A percentile compares a stretch with the other conserved stretches of the same genome.
These are phyloP conservation scores for Zaprionus davidi DNA, from an alignment of 1,140 invertebrate species.

Conservation along the genomic window DNA sequence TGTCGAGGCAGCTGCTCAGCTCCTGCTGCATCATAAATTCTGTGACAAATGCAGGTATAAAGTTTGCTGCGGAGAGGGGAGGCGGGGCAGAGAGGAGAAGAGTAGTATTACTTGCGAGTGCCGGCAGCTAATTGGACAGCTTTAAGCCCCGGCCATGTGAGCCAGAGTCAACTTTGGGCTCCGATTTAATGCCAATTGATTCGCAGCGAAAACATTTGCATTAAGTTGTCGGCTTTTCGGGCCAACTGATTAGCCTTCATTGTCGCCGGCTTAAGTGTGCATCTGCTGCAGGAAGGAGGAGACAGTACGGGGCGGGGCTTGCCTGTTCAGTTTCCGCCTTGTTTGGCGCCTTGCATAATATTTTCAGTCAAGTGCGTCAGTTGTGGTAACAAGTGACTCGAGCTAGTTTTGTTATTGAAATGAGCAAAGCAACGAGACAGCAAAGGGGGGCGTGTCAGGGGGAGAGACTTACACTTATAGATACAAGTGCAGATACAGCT, in stretches of 20 bases:
- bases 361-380: constrained; percentile 77
- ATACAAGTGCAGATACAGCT: constrained; percentile 31
- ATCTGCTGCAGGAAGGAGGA: neutral
- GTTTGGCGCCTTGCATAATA: constrained; percentile 71
- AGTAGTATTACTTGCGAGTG: constrained; percentile 9
- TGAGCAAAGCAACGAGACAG: constrained; percentile 46
- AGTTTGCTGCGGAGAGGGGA: constrained; percentile 57
- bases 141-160: constrained; percentile 48
- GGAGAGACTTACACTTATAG: constrained; percentile 32
- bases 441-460: neutral
- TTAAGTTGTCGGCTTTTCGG: constrained; percentile 56
- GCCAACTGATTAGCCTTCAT: constrained; percentile 63
- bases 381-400: constrained; percentile 78
- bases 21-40: constrained; percentile 68
- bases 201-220: constrained; percentile 66
- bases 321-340: constrained; percentile 57
- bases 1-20: neutral
- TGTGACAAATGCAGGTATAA: constrained; percentile 81
- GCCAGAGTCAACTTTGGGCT: constrained; percentile 23
- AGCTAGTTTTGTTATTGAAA: constrained; percentile 81
- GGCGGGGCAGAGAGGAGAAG: neutral
- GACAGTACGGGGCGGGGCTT: neutral
- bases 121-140: constrained; percentile 61
- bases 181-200: constrained; percentile 75
- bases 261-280: constrained; percentile 24